phyloP scores from a whole-genome alignment of 1,140 invertebrate species.

The Physella acuta region DNA sequence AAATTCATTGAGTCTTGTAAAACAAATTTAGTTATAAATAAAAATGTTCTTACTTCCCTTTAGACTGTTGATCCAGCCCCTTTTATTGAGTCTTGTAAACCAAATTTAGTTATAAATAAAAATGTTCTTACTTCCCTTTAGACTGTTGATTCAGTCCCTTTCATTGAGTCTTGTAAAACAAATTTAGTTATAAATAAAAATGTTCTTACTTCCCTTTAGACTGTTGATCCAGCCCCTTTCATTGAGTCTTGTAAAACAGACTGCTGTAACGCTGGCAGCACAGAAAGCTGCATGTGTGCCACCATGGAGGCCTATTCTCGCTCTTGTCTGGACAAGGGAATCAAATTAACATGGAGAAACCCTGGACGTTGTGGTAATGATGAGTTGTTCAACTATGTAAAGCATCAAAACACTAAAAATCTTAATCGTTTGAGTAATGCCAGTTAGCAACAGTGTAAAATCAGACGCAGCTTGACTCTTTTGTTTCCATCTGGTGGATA shows the following conservation, averaged over 20 bases:
- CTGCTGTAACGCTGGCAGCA: conserved; percentile 65
- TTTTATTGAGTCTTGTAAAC: background rate
- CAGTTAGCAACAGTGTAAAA: no score
- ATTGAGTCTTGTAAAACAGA: conserved; percentile 74
- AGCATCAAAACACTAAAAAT: no score
- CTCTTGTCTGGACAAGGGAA: conserved; percentile 72
- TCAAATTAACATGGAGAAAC: conserved; percentile 73
- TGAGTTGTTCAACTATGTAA: background rate
- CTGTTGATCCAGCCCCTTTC: conserved; percentile 56
- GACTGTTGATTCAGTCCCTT: conserved; percentile 57
- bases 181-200: background rate
- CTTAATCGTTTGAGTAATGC: no score
- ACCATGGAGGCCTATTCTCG: conserved; percentile 75
- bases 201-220: conserved; percentile 52
- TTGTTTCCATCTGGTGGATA: no score
- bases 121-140: conserved; percentile 46
- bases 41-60: background rate
- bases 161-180: conserved; percentile 66
- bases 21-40: no score
- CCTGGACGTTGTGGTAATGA: conserved; percentile 76
- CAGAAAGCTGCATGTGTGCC: conserved; percentile 70
- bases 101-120: background rate
- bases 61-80: no score
- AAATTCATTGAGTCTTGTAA: no score
- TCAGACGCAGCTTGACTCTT: no score